Base-by-base conservation (phyloP, 2,888 invertebrate species). In the Panorpa germanica region DNA sequence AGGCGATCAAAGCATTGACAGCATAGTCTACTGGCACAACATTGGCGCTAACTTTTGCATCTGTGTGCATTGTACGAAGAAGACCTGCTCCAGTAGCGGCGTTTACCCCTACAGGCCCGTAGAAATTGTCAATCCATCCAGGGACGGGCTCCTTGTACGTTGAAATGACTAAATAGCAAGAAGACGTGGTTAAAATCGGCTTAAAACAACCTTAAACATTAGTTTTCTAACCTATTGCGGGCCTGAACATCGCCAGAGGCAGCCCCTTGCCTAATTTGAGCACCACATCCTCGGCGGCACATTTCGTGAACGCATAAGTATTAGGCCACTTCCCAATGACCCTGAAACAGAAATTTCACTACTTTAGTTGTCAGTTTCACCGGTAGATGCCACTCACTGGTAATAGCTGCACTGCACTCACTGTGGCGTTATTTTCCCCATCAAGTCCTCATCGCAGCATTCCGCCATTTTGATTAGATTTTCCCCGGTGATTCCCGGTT, bases 241-340 rank as follows among this genome's bases (percentile, higher is more conserved):
- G 78, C 27, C 78, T 53, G 39, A 71, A 65, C 33, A 78, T 62
- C 35, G 66, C 65, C 3, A 70, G 41, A 1, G 77, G 77, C 31
- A 78, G 45, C 11, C 56, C 58, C 20, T 50, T 53, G 2, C 62
- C 61, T 39, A 68, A 61, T 31, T 54, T 56, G 19, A 58, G 48
- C 4, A 75, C 50, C 15, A 66, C 43, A 37, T 65, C 60, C 46
- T 78, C 78, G 0, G 71, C 73, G 32, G 77, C 48, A 5, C 70
- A 67, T 50, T 78, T 78, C 5, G 77, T 75, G 45, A 60, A 71
- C 4, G 71, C 66, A 50, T 80, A 78, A 2, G 75, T 74, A 46
- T 78, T 78, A 3, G 76, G 75, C 40, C 63, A 62, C 18, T 48
- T 43, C 8, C 41, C 46, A 12, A 53, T 34, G 11, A 55, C 30